Conservation (phyloP, 2,797 vertebrate genomes). For the Phrynocephalus vlangalii region DNA sequence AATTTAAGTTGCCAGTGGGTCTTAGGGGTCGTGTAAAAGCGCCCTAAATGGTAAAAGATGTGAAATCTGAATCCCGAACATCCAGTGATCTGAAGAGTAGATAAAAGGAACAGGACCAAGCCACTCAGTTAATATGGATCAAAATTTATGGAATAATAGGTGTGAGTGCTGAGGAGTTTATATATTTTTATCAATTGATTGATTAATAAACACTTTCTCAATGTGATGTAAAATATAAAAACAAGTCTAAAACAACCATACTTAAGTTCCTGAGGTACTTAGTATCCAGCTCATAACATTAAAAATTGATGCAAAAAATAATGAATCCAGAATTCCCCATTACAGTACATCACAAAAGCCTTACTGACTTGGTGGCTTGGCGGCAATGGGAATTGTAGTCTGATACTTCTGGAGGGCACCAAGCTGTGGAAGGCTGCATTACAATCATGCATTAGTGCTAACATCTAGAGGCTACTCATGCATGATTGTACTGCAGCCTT, state of each 20-base stretch:
- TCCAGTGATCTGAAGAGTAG: background rate
- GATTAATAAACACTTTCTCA: background rate
- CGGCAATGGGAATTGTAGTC: background rate
- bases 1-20: too few species aligned
- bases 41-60: background rate
- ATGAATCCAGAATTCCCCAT: background rate
- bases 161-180: background rate
- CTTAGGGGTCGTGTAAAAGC: too few species aligned
- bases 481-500: too few species aligned
- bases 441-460: background rate
- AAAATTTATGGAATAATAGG: background rate
- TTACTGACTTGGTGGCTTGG: too few species aligned
- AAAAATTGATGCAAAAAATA: background rate
- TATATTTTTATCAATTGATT: background rate
- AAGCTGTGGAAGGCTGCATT: background rate
- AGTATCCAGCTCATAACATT: background rate
- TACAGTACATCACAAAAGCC: background rate
- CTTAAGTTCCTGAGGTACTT: background rate
- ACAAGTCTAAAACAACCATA: background rate
- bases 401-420: background rate
- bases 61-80: conserved; percentile 14
- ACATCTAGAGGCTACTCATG: too few species aligned
- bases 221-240: background rate
- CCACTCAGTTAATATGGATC: background rate
- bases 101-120: background rate